Conservation (phyloP, 2,888 invertebrate species). For the Leucophenga maculata region DNA sequence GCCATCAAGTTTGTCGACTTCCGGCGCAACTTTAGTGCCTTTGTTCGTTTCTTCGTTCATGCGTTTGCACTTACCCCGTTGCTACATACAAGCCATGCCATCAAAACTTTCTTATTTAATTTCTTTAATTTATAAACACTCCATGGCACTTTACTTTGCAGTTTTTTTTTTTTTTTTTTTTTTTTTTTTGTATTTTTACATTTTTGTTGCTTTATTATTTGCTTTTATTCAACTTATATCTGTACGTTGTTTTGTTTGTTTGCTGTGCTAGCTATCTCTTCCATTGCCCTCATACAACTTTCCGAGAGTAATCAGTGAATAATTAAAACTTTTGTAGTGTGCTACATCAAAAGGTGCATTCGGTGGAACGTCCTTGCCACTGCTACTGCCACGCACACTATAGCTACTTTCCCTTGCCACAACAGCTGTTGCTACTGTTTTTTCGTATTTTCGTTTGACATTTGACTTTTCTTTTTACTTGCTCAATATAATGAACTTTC, state of each 20-base stretch:
- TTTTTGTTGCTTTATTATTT: background rate
- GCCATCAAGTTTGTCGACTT: too few relatives aligned
- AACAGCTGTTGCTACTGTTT: too few relatives aligned
- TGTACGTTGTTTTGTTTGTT: background rate
- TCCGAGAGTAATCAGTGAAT: background rate
- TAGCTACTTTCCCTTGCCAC: too few relatives aligned
- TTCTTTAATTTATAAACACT: background rate
- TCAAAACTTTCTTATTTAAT: conserved; percentile 1
- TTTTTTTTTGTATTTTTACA: background rate
- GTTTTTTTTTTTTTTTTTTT: background rate
- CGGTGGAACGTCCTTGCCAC: too few relatives aligned
- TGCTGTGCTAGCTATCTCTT: background rate
- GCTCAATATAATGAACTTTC: too few relatives aligned
- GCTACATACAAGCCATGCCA: background rate
- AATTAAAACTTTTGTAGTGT: background rate
- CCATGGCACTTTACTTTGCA: background rate
- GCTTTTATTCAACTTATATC: background rate
- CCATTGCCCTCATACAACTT: background rate
- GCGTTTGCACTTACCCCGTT: too few relatives aligned
- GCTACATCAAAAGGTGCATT: background rate
- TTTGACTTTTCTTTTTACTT: too few relatives aligned
- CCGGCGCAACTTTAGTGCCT: too few relatives aligned
- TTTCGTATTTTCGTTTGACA: too few relatives aligned
- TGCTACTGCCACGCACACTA: too few relatives aligned
- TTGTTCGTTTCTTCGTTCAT: too few relatives aligned